These are phyloP conservation scores for Oreocharis arfaki DNA, from an alignment of 2,113 vertebrate genomes.

Conservation along the genomic window DNA sequence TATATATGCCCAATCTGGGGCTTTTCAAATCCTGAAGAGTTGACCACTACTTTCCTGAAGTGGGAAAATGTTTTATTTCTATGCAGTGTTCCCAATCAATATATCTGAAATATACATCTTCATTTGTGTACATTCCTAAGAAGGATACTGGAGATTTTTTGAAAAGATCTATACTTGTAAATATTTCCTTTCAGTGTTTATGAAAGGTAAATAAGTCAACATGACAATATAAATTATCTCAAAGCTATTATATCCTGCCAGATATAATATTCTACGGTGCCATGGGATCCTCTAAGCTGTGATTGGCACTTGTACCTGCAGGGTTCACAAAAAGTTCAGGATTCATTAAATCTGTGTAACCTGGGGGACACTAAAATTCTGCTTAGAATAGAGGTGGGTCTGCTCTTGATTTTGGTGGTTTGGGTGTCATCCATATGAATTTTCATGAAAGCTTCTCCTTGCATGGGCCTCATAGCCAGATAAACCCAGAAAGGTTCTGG, in stretches of 20 bases:
- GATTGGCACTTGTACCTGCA: neutral
- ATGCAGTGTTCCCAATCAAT: neutral
- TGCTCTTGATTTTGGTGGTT: neutral
- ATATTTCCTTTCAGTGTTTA: neutral
- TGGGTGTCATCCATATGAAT: neutral
- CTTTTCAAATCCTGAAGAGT: neutral
- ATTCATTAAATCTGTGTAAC: neutral
- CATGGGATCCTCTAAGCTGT: neutral
- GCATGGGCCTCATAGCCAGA: fast-evolving
- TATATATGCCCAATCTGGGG: fast-evolving
- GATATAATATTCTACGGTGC: neutral
- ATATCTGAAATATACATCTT: neutral
- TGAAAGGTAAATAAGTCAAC: neutral
- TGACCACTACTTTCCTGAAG: neutral
- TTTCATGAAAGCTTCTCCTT: neutral
- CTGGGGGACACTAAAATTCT: neutral
- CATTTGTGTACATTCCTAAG: neutral
- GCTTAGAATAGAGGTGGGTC: neutral
- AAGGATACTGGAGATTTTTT: neutral
- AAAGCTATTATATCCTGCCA: neutral
- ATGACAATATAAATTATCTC: neutral
- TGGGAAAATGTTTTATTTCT: neutral
- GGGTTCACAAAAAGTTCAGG: neutral
- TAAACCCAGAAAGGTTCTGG: neutral
- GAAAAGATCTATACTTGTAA: neutral